Conservation (phyloP, 2,797 vertebrate species). For the Anolis apletophallus region DNA sequence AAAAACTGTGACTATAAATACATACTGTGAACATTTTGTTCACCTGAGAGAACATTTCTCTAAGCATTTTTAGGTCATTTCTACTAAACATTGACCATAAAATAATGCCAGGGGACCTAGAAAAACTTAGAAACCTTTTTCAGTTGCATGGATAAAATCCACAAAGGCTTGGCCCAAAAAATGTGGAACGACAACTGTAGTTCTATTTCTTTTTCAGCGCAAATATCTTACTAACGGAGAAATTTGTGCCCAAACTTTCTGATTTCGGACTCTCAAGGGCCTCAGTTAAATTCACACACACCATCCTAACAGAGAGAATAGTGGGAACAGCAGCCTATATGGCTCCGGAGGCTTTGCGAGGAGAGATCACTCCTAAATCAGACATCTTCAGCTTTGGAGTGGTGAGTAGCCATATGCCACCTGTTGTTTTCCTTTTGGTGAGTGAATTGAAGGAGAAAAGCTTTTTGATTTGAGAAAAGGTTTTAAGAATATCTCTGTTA, state of each 20-base stretch:
- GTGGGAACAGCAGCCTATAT: constrained; percentile 96
- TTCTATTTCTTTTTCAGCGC: constrained; percentile 77
- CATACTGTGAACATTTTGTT: too few species aligned
- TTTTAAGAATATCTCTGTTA: not conserved
- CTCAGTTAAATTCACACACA: constrained; percentile 83
- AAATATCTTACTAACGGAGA: constrained; percentile 92
- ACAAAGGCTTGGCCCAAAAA: too few species aligned
- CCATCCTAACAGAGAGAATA: constrained; percentile 91
- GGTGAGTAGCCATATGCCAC: constrained; percentile 78
- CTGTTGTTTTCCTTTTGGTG: not conserved
- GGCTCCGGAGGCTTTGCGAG: constrained; percentile 94
- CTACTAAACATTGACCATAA: too few species aligned
- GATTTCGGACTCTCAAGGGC: constrained; percentile 95
- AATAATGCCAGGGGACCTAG: too few species aligned
- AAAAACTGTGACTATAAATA: too few species aligned
- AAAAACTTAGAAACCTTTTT: too few species aligned
- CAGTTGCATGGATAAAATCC: too few species aligned
- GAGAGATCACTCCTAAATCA: constrained; percentile 93
- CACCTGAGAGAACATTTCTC: too few species aligned
- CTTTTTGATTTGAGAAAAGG: not conserved
- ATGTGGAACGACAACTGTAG: too few species aligned
- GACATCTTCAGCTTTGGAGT: constrained; percentile 97
- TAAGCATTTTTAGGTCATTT: too few species aligned
- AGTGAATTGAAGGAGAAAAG: too few species aligned
- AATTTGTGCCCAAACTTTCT: constrained; percentile 89